A percentile compares a stretch with the other conserved stretches of the same genome.
Conservation (phyloP, 1,140 invertebrate genomes). For the Apocrypta bakeri region DNA sequence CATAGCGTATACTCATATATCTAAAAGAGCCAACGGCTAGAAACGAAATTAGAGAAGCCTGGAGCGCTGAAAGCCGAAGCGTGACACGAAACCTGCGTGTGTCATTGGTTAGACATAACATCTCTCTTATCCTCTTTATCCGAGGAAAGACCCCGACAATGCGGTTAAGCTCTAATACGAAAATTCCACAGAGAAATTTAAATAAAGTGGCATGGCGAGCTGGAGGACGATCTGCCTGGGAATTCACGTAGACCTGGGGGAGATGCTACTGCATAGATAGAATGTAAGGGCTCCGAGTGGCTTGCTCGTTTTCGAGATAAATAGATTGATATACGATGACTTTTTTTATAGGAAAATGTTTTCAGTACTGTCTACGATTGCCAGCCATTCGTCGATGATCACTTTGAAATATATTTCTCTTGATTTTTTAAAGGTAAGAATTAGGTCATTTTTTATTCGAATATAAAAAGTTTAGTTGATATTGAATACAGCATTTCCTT, state of each 20-base stretch:
- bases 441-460: too few relatives aligned
- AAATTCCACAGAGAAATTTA: slow-evolving; percentile 62
- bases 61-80: neutral
- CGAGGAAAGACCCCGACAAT: slow-evolving; percentile 31
- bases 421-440: too few relatives aligned
- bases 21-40: neutral
- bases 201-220: slow-evolving; percentile 61
- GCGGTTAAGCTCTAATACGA: slow-evolving; percentile 55
- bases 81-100: neutral
- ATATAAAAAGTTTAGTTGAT: too few relatives aligned
- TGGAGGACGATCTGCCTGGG: slow-evolving; percentile 44
- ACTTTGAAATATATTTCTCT: too few relatives aligned
- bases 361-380: neutral
- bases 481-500: too few relatives aligned
- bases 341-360: neutral
- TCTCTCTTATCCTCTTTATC: slow-evolving; percentile 17
- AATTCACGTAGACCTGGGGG: slow-evolving; percentile 42
- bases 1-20: neutral
- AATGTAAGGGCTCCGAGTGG: neutral
- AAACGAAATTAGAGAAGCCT: neutral
- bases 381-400: too few relatives aligned
- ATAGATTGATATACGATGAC: slow-evolving; percentile 16
- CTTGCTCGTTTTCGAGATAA: neutral
- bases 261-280: slow-evolving; percentile 8
- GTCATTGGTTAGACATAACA: slow-evolving; percentile 32